Base-by-base conservation (phyloP, 1,140 invertebrate genomes). In the Amphibalanus amphitrite region DNA sequence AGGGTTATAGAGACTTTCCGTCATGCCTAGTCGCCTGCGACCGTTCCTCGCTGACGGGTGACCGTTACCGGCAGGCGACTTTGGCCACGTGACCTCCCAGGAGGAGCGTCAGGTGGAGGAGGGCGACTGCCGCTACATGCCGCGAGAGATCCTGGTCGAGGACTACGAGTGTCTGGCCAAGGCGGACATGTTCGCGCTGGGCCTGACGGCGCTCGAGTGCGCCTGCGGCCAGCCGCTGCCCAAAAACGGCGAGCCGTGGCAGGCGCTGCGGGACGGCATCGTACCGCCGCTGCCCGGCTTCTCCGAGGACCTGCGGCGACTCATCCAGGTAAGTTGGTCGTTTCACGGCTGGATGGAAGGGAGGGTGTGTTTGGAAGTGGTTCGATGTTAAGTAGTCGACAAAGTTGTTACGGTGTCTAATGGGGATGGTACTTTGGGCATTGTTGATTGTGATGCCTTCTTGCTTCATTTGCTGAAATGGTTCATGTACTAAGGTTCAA, bases 61-160 rank as follows among this genome's bases (percentile, higher is more conserved):
- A n/a, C n/a, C n/a, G n/a, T n/a, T n/a, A n/a, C n/a, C 75, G 77
- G 1, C 76, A 86, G 86, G 87, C 73, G 89, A 93, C 82, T 81
- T 93, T 10, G 93, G 93, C 29, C 92, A 95, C 80, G 92, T 96
- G 33, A 93, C 92, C 1, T 91, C 88, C 3, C 81, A 91, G 6
- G 86, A 84, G 1, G 89, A 91, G 75, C 88, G 90, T 0, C 83
- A 88, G 76, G 91, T 94, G 1, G 92, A 94, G 79, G 93, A 96
- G 79, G 93, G 93, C n/a, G 93, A 96, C 81, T 95, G 92, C 80
- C 83, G 92, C 67, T 96, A 95, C 77, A 80, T 95, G 69, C 87
- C 93, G 0, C 86, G 85, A 25, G 93, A 96, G 80, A 88, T 95
- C 69, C 81, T 96, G 0, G 87, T 89, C 28, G 92, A 94, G 75